These are phyloP conservation scores for Andrena chrysosceles DNA, from an alignment of 2,888 invertebrate species.

Conservation along the genomic window DNA sequence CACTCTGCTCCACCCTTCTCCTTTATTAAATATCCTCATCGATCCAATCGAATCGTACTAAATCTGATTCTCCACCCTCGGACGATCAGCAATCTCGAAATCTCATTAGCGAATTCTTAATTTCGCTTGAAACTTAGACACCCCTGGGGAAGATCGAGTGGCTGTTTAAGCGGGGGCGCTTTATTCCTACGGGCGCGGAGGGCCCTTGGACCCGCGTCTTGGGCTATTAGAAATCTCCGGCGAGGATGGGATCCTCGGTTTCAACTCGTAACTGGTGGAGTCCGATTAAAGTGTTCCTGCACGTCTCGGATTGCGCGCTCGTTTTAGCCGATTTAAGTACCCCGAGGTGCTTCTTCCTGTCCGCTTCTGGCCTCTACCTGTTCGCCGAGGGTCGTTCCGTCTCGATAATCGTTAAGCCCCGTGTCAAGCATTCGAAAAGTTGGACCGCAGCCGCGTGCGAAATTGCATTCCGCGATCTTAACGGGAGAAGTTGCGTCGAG, in stretches of 20 bases:
- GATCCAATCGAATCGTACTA: slow-evolving; percentile 11
- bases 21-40: slow-evolving; percentile 20
- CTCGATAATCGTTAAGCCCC: slow-evolving; percentile 59
- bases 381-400: slow-evolving; percentile 14
- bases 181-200: slow-evolving; percentile 18
- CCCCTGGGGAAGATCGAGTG: not conserved
- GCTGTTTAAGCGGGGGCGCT: slow-evolving; percentile 46
- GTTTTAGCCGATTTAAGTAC: slow-evolving; percentile 30
- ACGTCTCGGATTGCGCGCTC: slow-evolving; percentile 40
- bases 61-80: slow-evolving; percentile 30
- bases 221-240: slow-evolving; percentile 41
- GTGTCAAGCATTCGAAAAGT: slow-evolving; percentile 51
- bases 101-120: slow-evolving; percentile 37
- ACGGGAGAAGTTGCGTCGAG: slow-evolving; percentile 55
- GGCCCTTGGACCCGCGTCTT: slow-evolving; percentile 1
- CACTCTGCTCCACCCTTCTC: not conserved
- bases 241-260: not conserved
- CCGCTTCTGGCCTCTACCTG: slow-evolving; percentile 1
- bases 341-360: slow-evolving; percentile 17
- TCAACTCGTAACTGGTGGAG: slow-evolving; percentile 46
- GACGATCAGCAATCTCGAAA: slow-evolving; percentile 4
- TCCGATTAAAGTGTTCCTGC: slow-evolving; percentile 56
- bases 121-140: slow-evolving; percentile 20
- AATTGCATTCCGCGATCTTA: slow-evolving; percentile 60
- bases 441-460: slow-evolving; percentile 17